phyloP scores from a whole-genome alignment of 2,888 invertebrate genomes.

The Leptopilina myrica region DNA sequence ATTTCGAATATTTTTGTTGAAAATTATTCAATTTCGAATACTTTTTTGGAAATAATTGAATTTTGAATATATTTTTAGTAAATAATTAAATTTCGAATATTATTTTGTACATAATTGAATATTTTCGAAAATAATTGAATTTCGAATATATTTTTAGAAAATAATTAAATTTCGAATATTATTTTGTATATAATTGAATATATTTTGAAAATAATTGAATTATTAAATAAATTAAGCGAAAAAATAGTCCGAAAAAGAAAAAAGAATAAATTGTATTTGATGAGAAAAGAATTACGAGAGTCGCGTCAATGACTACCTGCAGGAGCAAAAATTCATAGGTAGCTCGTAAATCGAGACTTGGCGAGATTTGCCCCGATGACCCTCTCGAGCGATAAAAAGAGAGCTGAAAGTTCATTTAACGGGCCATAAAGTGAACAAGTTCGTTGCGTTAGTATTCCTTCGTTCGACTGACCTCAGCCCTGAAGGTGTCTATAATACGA shows the following conservation, averaged over 20 bases:
- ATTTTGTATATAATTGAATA: too few species aligned
- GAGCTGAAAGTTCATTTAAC: slow-evolving; percentile 74
- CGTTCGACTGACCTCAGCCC: slow-evolving; percentile 42
- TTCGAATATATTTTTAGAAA: too few species aligned
- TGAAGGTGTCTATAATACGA: slow-evolving; percentile 51
- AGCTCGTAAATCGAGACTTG: slow-evolving; percentile 68
- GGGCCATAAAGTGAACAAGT: slow-evolving; percentile 70
- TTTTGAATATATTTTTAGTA: too few species aligned
- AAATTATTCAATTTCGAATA: too few species aligned
- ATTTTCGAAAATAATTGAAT: too few species aligned
- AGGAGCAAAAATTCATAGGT: slow-evolving; percentile 62
- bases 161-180: too few species aligned
- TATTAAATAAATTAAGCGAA: slow-evolving; percentile 10
- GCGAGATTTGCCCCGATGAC: slow-evolving; percentile 67
- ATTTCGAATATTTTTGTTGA: too few species aligned
- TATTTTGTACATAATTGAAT: too few species aligned
- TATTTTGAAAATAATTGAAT: too few species aligned
- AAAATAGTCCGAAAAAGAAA: slow-evolving; percentile 26
- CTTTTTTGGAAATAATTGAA: too few species aligned
- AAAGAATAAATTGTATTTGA: slow-evolving; percentile 38
- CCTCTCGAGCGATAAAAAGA: slow-evolving; percentile 71
- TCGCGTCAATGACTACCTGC: slow-evolving; percentile 40
- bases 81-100: too few species aligned
- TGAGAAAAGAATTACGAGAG: slow-evolving; percentile 45
- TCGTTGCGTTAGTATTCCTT: slow-evolving; percentile 37